Evolutionary conservation across 2,888 invertebrate species (phyloP).

Genomic region (Drosophila sordidapex): DNA sequence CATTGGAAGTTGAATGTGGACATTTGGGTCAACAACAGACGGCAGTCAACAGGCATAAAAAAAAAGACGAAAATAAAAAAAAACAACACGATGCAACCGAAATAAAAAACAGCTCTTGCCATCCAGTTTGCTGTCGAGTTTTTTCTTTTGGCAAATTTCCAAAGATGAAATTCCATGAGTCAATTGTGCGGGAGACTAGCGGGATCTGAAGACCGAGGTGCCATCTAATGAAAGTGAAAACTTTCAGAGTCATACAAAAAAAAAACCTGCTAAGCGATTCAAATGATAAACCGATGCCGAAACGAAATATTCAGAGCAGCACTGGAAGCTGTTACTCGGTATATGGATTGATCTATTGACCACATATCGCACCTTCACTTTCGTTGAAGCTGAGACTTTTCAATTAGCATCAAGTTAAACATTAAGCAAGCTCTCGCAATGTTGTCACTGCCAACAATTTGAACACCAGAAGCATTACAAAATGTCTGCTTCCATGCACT

Average conservation of each 20-base stretch:
- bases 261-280: conserved; percentile 1
- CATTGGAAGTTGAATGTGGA: conserved; percentile 44
- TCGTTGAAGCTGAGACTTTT: conserved; percentile 52
- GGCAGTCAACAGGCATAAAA: conserved; percentile 37
- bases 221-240: conserved; percentile 56
- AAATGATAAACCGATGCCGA: conserved; percentile 9
- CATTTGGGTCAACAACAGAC: conserved; percentile 64
- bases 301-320: conserved; percentile 19
- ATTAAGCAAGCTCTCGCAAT: conserved; percentile 23
- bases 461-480: conserved; percentile 4
- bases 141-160: conserved; percentile 37
- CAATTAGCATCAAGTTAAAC: conserved; percentile 56
- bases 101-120: conserved; percentile 31
- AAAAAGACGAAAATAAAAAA: not conserved
- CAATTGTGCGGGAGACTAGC: conserved; percentile 36
- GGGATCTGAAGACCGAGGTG: conserved; percentile 11
- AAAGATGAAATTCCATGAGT: conserved; percentile 41
- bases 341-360: conserved; percentile 28
- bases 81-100: conserved; percentile 2
- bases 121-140: conserved; percentile 27
- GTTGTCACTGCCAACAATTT: conserved; percentile 5
- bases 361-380: conserved; percentile 51
- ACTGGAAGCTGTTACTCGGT: conserved; percentile 23
- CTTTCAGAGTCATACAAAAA: conserved; percentile 11
- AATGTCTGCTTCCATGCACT: conserved; percentile 15